These are phyloP conservation scores for Fratercula arctica DNA, from an alignment of 2,797 vertebrate genomes.

Conservation along the genomic window DNA sequence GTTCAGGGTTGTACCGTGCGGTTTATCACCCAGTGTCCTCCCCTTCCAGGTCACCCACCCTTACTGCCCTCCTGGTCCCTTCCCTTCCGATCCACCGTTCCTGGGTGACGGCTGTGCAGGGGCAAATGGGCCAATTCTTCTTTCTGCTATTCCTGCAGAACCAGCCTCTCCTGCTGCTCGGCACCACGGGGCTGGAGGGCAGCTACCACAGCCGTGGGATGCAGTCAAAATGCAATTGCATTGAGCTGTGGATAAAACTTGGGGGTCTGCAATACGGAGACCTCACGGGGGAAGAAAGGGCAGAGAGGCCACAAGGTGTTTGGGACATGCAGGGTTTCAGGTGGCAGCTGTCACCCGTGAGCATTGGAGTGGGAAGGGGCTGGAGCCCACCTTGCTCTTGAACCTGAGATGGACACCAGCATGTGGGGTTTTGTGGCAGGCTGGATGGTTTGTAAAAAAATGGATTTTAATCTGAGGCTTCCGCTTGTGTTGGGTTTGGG, in stretches of 20 bases:
- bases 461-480: background rate
- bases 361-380: background rate
- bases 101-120: background rate
- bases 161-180: background rate
- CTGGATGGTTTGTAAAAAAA: background rate
- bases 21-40: background rate
- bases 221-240: background rate
- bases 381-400: background rate
- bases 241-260: fast-evolving
- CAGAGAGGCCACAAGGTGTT: background rate
- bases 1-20: fast-evolving
- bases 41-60: background rate
- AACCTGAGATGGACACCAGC: background rate
- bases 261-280: background rate
- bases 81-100: background rate
- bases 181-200: background rate
- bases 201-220: fast-evolving
- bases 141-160: fast-evolving
- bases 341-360: background rate
- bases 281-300: background rate
- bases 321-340: background rate
- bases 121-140: background rate
- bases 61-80: background rate
- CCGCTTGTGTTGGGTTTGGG: background rate
- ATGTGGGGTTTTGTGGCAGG: background rate